Percentiles rank a stretch among this genome's conserved stretches.
phyloP scores from a whole-genome alignment of 35 echinoderm and acorn worm genomes.

The Anneissia japonica region DNA sequence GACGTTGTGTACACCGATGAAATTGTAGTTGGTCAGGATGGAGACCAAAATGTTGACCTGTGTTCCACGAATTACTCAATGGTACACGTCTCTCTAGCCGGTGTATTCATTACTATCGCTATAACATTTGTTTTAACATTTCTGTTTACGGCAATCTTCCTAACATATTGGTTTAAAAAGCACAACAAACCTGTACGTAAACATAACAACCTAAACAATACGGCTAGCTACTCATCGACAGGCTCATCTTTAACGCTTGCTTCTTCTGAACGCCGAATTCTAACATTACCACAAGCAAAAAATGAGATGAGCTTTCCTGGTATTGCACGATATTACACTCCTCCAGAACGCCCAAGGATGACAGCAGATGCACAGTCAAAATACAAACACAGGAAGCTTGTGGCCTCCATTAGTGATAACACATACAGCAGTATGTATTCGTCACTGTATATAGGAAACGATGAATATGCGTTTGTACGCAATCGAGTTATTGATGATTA shows the following conservation, averaged over 20 bases:
- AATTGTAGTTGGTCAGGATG: not conserved
- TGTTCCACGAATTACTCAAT: not conserved
- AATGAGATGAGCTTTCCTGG: not conserved
- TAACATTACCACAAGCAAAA: not conserved
- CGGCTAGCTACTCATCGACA: not conserved
- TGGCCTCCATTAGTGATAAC: not conserved
- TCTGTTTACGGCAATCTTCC: not conserved
- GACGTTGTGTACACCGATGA: not conserved
- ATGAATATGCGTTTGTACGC: not conserved
- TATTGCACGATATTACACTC: not conserved
- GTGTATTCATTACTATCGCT: not conserved
- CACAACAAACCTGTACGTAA: not conserved
- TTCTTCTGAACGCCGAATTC: not conserved
- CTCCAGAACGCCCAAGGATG: not conserved
- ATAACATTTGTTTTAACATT: not conserved
- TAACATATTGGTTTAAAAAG: not conserved
- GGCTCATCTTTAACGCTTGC: not conserved
- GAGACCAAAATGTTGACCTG: not conserved
- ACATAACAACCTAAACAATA: not conserved
- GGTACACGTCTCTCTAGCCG: not conserved
- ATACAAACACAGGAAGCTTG: not conserved
- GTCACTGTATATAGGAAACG: not conserved
- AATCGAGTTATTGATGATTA: not conserved
- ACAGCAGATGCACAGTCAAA: not conserved
- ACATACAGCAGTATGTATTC: not conserved